Base-by-base conservation (phyloP, 2,113 vertebrate genomes). In the Alouatta palliata region DNA sequence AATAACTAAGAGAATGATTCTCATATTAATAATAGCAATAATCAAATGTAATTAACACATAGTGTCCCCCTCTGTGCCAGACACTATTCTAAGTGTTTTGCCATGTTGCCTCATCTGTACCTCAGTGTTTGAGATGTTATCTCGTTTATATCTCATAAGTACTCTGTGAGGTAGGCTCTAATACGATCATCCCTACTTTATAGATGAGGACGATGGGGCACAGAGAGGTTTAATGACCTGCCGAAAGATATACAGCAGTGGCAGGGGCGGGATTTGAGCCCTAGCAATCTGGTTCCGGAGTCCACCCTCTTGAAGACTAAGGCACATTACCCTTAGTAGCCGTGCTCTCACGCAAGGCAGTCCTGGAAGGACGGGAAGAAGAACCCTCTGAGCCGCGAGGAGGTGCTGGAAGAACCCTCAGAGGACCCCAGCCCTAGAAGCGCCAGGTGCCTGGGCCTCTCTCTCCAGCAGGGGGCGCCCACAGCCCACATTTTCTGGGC, bases 401-500 rank as follows among this genome's bases (percentile, higher is more conserved):
- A 45, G 49, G 4, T 12, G 14, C 25, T 30, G 14, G 3, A 9
- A 43, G 8, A 76, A 40, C 13, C 49, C 58, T n/a, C 5, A 5
- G 19, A 73, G 82, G 77, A 56, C 8, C 1, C 6, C 37, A 64
- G 32, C 76, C 54, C 25, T 43, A 5, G 1, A 40, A 4, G 49
- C 70, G 25, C 40, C 14, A 32, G 25, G 16, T 19, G 4, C 58
- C 58, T 79, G n/a, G 30, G 35, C 49, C 19, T 49, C 23, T 21
- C 13, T 83, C 8, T 97, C 91, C 97, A 97, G 96, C 95, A 97
- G 97, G 83, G 95, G 97, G 93, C 81, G 23, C 86, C 43, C 52
- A 37, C 0, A 56, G n/a, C 21, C 70, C 84, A 87, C 25, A 75
- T 89, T 93, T 52, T 89, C 88, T 56, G 21, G 19, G 52, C 68